Base-by-base conservation (phyloP, 2,797 vertebrate genomes). In the Pyrocephalus nanus region DNA sequence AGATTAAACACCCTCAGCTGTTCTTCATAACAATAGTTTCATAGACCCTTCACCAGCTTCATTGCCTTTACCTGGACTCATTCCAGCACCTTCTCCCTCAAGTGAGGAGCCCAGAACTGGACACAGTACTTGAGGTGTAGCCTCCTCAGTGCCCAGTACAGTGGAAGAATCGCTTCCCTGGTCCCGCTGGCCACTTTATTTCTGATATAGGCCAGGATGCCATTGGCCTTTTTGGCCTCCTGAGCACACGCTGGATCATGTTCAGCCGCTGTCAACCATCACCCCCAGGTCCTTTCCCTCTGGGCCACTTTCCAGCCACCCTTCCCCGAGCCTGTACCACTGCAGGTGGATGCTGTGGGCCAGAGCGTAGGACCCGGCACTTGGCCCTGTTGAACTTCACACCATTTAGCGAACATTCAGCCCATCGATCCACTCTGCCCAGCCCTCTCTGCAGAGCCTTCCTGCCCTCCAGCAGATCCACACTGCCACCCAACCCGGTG, bases 351-450 rank as follows among this genome's bases (percentile, higher is more conserved):
- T 54, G 8, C 9, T 22, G 30, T 22, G 40, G 34, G 21, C 34
- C 47, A 5, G 45, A 38, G 45, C 0, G 5, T 1, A 45, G 23
- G 38, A 25, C 2, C 3, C 11, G 8, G 8, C 12, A 27, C 15
- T 4, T 16, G 43, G 36, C 36, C 34, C 6, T 26, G 10, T 8
- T 5, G 16, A 60, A 47, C 26, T 21, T 67, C 47, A 34, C 8
- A 11, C 6, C 30, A 15, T 17, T 15, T 27, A 50, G 15, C 25
- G 25, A 25, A 27, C 15, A 50, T 50, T 38, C 14, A 40, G 17
- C 21, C 6, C 47, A 54, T 26, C 29, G 4, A 6, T 12, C 25
- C 47, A 15, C 25, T 6, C 30, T 30, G 13, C 30, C 65, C 17
- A 30, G 30, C 48, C 12, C 17, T 9, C 47, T 8, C 11, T 3